Evolutionary conservation across 1,140 invertebrate genomes (phyloP).

Genomic region (Saccostrea glomerata): DNA sequence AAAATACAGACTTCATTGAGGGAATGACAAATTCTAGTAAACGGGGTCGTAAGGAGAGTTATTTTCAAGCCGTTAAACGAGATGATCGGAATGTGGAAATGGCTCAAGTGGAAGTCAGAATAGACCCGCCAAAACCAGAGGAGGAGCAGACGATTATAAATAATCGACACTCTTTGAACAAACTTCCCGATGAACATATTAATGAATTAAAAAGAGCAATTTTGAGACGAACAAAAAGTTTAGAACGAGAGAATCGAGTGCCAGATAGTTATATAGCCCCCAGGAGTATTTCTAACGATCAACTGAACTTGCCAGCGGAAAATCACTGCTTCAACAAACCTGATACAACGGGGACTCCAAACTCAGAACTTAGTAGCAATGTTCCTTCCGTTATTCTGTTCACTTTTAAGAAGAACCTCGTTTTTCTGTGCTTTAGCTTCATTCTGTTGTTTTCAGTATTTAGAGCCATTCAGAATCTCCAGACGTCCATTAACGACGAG

Average conservation of each 20-base stretch:
- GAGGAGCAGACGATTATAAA: not conserved
- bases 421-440: conserved; percentile 76
- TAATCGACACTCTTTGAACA: conserved; percentile 23
- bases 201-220: conserved; percentile 63
- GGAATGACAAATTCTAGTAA: conserved; percentile 62
- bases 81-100: conserved; percentile 53
- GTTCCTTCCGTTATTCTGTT: conserved; percentile 60
- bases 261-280: not conserved
- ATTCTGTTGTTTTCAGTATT: conserved; percentile 77
- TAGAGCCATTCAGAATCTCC: conserved; percentile 77
- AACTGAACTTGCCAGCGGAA: not conserved
- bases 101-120: conserved; percentile 43
- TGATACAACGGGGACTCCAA: conserved; percentile 47
- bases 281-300: not conserved
- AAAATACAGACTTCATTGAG: conserved; percentile 74
- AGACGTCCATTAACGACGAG: conserved; percentile 74
- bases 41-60: conserved; percentile 73
- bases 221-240: conserved; percentile 51
- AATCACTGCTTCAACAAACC: conserved; percentile 15
- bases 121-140: conserved; percentile 23
- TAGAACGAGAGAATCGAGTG: not conserved
- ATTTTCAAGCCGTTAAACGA: conserved; percentile 67
- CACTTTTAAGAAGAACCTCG: conserved; percentile 75
- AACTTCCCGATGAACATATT: conserved; percentile 57
- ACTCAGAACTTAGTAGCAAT: conserved; percentile 61